phyloP scores from a whole-genome alignment of 2,113 vertebrate species.

The Fregata magnificens region DNA sequence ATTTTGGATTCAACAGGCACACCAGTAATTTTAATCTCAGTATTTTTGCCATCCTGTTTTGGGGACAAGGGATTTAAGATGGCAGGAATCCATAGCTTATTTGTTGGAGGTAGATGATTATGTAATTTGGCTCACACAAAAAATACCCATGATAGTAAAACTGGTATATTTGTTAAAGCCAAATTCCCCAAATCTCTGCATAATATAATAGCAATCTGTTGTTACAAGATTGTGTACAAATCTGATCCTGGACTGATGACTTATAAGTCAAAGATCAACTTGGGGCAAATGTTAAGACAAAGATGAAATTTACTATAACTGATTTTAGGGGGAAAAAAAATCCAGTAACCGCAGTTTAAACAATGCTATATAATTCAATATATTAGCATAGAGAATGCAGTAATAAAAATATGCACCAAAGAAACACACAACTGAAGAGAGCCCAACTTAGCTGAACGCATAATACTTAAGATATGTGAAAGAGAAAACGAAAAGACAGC shows the following conservation, averaged over 20 bases:
- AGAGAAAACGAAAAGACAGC: not conserved
- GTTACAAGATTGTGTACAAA: not conserved
- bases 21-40: not conserved
- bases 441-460: not conserved
- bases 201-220: not conserved
- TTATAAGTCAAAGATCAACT: not conserved
- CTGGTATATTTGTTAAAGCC: not conserved
- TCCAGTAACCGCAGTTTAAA: not conserved
- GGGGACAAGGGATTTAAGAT: not conserved
- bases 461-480: not conserved
- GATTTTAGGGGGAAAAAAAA: not conserved
- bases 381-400: not conserved
- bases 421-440: not conserved
- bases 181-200: not conserved
- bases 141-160: not conserved
- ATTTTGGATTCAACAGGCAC: not conserved
- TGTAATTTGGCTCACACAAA: not conserved
- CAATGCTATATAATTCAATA: not conserved
- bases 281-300: not conserved
- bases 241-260: not conserved
- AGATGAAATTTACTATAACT: not conserved
- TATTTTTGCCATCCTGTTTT: not conserved
- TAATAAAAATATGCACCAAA: not conserved
- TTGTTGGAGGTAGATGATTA: not conserved
- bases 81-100: not conserved